Evolutionary conservation across 2,888 invertebrate species (phyloP).

Genomic region (Meganola albula): DNA sequence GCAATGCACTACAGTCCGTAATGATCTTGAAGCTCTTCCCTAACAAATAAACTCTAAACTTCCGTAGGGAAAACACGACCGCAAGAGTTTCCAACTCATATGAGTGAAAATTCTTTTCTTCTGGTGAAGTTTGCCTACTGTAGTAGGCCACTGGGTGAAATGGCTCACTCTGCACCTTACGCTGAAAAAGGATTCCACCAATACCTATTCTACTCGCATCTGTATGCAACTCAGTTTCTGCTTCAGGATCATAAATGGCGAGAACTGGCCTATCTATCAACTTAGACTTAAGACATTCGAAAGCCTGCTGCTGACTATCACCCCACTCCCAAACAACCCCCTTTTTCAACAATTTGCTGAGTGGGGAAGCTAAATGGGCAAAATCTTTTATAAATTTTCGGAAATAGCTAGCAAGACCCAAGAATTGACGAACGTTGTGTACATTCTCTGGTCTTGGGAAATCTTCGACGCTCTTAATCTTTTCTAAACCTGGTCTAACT

Average conservation of each 20-base stretch:
- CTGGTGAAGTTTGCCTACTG: constrained; percentile 3
- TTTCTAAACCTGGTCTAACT: constrained; percentile 5
- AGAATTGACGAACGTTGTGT: constrained; percentile 6
- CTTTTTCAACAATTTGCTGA: constrained; percentile 4
- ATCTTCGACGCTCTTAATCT: constrained; percentile 1
- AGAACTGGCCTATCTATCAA: constrained; percentile 1
- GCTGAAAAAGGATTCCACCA: constrained; percentile 6
- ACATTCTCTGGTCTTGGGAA: constrained; percentile 6
- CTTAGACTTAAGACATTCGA: background rate
- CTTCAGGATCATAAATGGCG: constrained; percentile 1
- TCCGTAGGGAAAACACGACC: constrained; percentile 3
- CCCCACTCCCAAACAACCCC: constrained; percentile 2
- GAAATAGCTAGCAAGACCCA: constrained; percentile 7
- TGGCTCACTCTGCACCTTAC: background rate
- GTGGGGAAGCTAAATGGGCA: constrained; percentile 5
- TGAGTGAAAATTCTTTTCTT: constrained; percentile 3
- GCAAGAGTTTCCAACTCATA: constrained; percentile 5
- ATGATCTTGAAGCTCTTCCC: background rate
- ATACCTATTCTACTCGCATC: constrained; percentile 4
- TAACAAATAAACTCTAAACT: constrained; percentile 1
- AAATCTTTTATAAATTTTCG: constrained; percentile 7
- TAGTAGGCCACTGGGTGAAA: constrained; percentile 5
- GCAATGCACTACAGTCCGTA: constrained; percentile 4
- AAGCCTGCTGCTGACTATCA: constrained; percentile 1
- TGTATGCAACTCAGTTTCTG: constrained; percentile 4